phyloP scores from a whole-genome alignment of 2,888 invertebrate genomes.

The Buathra laborator region DNA sequence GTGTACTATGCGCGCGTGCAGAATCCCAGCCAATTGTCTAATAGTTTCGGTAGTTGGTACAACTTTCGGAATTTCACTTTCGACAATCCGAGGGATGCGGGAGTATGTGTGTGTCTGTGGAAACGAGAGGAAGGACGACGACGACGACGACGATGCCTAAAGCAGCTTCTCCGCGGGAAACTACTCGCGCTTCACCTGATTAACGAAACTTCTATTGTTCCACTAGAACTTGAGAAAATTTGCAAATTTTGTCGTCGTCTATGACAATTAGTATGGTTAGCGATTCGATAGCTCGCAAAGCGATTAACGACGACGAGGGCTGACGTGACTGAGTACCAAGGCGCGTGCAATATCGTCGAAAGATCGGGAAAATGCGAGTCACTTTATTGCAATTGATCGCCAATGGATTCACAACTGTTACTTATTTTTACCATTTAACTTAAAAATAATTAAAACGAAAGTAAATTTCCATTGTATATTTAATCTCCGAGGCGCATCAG shows the following conservation, averaged over 20 bases:
- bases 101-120: background rate
- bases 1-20: background rate
- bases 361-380: background rate
- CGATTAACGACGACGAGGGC: background rate
- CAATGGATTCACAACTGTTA: too few species aligned
- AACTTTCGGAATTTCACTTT: constrained; percentile 46
- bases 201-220: constrained; percentile 41
- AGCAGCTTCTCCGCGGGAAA: constrained; percentile 26
- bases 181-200: constrained; percentile 7
- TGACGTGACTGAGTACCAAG: background rate
- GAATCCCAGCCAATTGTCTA: constrained; percentile 6
- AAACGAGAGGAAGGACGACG: constrained; percentile 5
- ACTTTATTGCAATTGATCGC: background rate
- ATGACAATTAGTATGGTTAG: constrained; percentile 38
- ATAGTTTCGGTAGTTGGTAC: constrained; percentile 23
- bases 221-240: constrained; percentile 32
- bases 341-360: background rate
- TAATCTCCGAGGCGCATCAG: too few species aligned
- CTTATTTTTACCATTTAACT: too few species aligned
- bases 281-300: constrained; percentile 9
- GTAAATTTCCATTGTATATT: too few species aligned
- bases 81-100: constrained; percentile 11
- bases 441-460: too few species aligned
- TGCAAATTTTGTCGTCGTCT: constrained; percentile 16
- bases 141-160: background rate